Conservation (phyloP, 92 coral and sea anemone species). For the Diadumene lineata region DNA sequence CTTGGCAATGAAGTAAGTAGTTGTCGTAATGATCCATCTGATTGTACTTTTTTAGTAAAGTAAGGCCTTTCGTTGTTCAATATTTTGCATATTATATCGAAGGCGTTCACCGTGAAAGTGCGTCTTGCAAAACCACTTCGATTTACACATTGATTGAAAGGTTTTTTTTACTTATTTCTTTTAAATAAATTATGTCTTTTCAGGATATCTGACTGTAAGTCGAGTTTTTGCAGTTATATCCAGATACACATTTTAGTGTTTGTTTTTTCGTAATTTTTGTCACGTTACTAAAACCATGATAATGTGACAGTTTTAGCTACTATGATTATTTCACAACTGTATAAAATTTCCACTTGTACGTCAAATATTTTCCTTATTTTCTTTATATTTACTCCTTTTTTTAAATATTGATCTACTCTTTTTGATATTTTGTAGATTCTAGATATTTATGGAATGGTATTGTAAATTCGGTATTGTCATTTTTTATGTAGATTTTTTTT, state of each 20-base stretch:
- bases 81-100: background rate
- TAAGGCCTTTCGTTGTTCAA: background rate
- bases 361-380: background rate
- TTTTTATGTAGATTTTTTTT: too few relatives aligned
- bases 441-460: too few relatives aligned
- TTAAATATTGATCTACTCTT: too few relatives aligned
- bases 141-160: background rate
- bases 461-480: too few relatives aligned
- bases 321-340: background rate
- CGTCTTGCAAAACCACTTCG: background rate
- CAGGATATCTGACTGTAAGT: too few relatives aligned
- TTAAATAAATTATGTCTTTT: too few relatives aligned
- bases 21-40: background rate
- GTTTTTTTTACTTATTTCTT: too few relatives aligned
- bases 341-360: background rate
- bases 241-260: background rate
- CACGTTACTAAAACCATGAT: background rate
- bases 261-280: background rate
- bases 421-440: background rate
- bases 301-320: too few relatives aligned
- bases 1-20: slow-evolving; percentile 71
- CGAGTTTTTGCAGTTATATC: too few relatives aligned
- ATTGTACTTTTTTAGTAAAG: background rate
- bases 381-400: background rate
- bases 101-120: slow-evolving; percentile 3